Evolutionary conservation across 2,113 vertebrate genomes (phyloP).

Genomic region (Myodes glareolus): DNA sequence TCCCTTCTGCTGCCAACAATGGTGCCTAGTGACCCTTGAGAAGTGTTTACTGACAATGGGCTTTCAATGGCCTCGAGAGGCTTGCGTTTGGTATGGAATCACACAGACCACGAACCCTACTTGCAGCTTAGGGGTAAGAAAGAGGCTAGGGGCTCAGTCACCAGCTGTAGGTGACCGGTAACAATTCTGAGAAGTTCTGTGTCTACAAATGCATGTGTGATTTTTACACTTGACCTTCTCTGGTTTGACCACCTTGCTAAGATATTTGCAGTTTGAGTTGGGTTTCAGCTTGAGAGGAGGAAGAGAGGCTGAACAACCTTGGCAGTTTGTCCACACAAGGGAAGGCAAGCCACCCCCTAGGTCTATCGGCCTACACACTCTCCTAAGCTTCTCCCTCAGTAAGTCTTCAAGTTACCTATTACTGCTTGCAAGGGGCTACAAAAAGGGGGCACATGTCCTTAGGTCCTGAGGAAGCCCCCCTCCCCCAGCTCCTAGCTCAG

Average conservation of each 20-base stretch:
- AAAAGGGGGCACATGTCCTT: neutral
- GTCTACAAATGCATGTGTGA: conserved; percentile 1
- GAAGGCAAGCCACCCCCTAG: neutral
- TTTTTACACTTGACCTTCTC: neutral
- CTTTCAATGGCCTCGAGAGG: neutral
- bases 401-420: neutral
- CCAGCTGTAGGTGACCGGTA: neutral
- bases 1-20: neutral
- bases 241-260: neutral
- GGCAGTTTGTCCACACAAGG: neutral
- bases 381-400: neutral
- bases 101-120: neutral
- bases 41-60: neutral
- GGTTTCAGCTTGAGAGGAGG: neutral
- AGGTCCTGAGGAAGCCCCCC: neutral
- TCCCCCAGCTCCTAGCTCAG: neutral
- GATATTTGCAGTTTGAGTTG: neutral
- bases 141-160: neutral
- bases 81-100: neutral
- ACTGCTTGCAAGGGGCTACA: neutral
- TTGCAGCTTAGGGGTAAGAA: neutral
- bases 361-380: neutral
- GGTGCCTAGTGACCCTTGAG: neutral
- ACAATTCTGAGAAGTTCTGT: neutral
- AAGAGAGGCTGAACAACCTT: neutral